Evolutionary conservation across 1,140 invertebrate species (phyloP), one percentile per base, ranked within the genome.

Genomic region (Arctopsyche grandis): DNA sequence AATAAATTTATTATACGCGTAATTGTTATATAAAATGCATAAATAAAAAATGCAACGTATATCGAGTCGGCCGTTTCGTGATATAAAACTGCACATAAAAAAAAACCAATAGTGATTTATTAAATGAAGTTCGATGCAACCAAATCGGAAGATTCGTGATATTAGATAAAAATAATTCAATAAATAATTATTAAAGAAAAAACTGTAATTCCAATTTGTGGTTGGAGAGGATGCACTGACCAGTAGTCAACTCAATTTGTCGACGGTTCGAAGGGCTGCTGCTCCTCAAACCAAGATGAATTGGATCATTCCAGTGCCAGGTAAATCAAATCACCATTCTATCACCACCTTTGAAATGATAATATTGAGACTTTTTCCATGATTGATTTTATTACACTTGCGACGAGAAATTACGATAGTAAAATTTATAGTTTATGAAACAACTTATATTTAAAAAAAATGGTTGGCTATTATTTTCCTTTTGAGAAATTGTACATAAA

Each of bases 241-340:
- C 43, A 52, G 43, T 22, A 22, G 46, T 24, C n/a, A n/a, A 24
- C 22, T 38, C 52, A 38, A 48, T 73, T 48, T 44, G 19, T 48
- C 46, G 73, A 60, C 19, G 73, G 74, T 29, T 63, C 74, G 74
- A 76, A 44, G 52, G 22, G 52, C 52, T 21, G 7, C 74, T 44
- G 46, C 29, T 66, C 71, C 21, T 52, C 74, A 22, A 12, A 24
- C 48, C 74, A 76, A 76, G 58, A 76, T 76, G 74, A 76, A 76
- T 48, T 76, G 74, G 74, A 76, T 76, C 14, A 76, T 76, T 21
- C 74, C 74, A 24, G 74, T 76, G 56, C 74, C 74, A 76, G 74
- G 74, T 76, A 56, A 76, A 56, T 26, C n/a, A 7, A 48, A 66
- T 66, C n/a, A 10, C 60, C n/a, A 4, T 16, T 5, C 4, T 22